These are phyloP conservation scores for Epicampocera succincta DNA, from an alignment of 2,888 invertebrate species.

Conservation along the genomic window DNA sequence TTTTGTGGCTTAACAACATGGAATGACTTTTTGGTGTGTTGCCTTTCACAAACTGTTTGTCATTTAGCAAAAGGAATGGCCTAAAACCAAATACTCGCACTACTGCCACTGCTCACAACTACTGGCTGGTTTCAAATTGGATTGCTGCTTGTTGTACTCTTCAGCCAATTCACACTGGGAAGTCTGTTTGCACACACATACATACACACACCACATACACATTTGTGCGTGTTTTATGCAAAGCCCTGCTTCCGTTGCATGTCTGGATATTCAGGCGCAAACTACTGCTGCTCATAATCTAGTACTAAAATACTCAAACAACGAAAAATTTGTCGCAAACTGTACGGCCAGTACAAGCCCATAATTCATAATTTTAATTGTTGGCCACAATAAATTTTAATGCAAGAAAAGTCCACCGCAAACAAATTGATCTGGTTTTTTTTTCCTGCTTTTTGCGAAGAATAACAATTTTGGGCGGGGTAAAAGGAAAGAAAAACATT, in stretches of 20 bases:
- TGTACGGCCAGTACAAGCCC: constrained; percentile 58
- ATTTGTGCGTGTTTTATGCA: constrained; percentile 21
- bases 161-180: constrained; percentile 2
- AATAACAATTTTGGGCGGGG: too few relatives aligned
- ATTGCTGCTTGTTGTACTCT: constrained; percentile 13
- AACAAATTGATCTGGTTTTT: constrained; percentile 18
- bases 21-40: constrained; percentile 53
- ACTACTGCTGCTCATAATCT: constrained; percentile 43
- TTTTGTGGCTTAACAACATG: constrained; percentile 61
- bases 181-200: not conserved
- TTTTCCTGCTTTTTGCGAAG: too few relatives aligned
- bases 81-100: constrained; percentile 6
- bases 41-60: constrained; percentile 49
- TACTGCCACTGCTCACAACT: constrained; percentile 12
- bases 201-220: too few relatives aligned
- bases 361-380: constrained; percentile 68
- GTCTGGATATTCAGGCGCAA: constrained; percentile 23
- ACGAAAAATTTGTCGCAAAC: constrained; percentile 62
- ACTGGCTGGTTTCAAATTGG: constrained; percentile 53
- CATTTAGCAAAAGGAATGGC: constrained; percentile 45
- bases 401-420: constrained; percentile 47
- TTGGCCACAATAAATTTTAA: constrained; percentile 66
- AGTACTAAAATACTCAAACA: constrained; percentile 38
- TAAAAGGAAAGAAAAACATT: too few relatives aligned
- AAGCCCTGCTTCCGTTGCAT: constrained; percentile 43